Evolutionary conservation across 1,140 invertebrate species (phyloP).

Genomic region (Stegodyphus dumicola): DNA sequence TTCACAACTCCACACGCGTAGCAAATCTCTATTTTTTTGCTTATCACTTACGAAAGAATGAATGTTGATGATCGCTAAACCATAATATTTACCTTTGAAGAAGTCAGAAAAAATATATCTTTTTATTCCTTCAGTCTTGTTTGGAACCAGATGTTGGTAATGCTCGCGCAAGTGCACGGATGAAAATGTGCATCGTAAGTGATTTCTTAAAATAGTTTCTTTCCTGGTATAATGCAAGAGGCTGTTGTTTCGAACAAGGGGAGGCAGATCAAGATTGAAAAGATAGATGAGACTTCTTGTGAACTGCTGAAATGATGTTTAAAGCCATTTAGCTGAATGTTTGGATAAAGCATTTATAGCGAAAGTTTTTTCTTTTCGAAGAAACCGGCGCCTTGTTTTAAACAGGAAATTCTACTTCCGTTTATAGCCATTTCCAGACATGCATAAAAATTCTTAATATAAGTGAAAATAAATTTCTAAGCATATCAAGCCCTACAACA

Average conservation of each 20-base stretch:
- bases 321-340: too few species aligned
- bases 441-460: too few species aligned
- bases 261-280: not conserved
- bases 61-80: not conserved
- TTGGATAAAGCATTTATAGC: too few species aligned
- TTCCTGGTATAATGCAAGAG: not conserved
- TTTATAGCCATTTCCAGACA: too few species aligned
- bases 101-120: not conserved
- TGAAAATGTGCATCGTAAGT: not conserved
- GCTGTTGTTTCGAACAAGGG: not conserved
- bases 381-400: too few species aligned
- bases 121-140: not conserved
- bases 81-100: conserved; percentile 10
- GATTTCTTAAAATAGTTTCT: conserved; percentile 4
- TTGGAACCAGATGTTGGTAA: conserved; percentile 2
- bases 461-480: too few species aligned
- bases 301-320: too few species aligned
- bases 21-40: too few species aligned
- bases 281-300: not conserved
- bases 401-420: too few species aligned
- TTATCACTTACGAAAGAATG: not conserved
- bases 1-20: too few species aligned
- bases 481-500: too few species aligned
- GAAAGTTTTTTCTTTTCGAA: too few species aligned
- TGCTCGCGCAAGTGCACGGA: not conserved